phyloP scores from a whole-genome alignment of 2,113 vertebrate genomes.

The Calidris pygmaea region DNA sequence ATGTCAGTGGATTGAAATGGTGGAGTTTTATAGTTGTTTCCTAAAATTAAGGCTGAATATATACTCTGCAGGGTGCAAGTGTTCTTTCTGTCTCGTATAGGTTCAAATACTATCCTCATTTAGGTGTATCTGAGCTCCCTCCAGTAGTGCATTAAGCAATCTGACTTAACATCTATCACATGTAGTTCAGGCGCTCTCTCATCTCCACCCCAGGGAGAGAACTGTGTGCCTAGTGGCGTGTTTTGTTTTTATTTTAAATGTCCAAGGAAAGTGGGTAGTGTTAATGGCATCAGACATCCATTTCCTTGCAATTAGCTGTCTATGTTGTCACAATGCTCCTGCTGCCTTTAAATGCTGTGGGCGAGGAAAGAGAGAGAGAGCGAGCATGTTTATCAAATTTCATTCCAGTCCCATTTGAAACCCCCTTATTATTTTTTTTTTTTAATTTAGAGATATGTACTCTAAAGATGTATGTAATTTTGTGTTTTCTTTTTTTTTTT shows the following conservation, averaged over 20 bases:
- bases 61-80: background rate
- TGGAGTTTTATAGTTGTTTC: background rate
- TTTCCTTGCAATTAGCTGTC: slow-evolving; percentile 66
- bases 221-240: slow-evolving; percentile 34
- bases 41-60: background rate
- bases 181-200: slow-evolving; percentile 10
- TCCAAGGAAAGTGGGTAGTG: slow-evolving; percentile 33
- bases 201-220: slow-evolving; percentile 58
- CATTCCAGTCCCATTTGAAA: background rate
- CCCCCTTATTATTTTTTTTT: background rate
- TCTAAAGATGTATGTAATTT: background rate
- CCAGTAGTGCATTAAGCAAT: slow-evolving; percentile 45
- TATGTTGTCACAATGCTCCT: slow-evolving; percentile 37
- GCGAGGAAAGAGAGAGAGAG: background rate
- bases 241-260: slow-evolving; percentile 59
- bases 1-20: background rate
- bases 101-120: background rate
- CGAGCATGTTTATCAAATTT: slow-evolving; percentile 5
- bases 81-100: background rate
- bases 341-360: slow-evolving; percentile 51
- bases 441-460: background rate
- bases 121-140: slow-evolving; percentile 27
- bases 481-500: background rate
- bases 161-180: slow-evolving; percentile 56
- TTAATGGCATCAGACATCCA: slow-evolving; percentile 57